A percentile compares a stretch with the other conserved stretches of the same genome.
These are phyloP conservation scores for Halictus ligatus DNA, from an alignment of 2,888 invertebrate species.

Conservation along the genomic window DNA sequence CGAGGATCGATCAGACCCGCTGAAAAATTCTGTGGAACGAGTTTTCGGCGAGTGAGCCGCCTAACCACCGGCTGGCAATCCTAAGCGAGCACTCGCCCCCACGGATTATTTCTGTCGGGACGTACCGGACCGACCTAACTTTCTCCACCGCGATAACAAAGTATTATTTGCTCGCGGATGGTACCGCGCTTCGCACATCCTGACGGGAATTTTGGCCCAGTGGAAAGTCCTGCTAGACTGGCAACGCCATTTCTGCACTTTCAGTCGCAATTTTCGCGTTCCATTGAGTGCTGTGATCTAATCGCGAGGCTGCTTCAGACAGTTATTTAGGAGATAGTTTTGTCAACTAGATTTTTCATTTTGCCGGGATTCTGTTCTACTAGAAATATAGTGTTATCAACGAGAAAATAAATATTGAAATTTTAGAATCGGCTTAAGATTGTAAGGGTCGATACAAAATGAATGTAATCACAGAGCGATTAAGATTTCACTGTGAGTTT, in stretches of 20 bases:
- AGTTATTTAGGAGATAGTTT: neutral
- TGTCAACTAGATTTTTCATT: neutral
- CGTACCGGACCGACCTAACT: neutral
- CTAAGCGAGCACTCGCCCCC: neutral
- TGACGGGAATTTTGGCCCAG: neutral
- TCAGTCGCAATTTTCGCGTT: neutral
- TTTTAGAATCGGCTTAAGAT: neutral
- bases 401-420: neutral
- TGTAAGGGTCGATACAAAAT: too few relatives aligned
- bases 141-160: neutral
- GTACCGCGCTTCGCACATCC: neutral
- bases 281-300: neutral
- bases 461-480: neutral
- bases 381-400: neutral
- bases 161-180: neutral
- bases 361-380: neutral
- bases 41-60: neutral
- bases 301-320: neutral
- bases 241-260: neutral
- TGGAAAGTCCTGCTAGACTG: neutral
- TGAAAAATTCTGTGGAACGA: constrained; percentile 7
- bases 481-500: neutral
- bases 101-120: neutral
- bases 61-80: neutral
- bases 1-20: neutral